Evolutionary conservation across 2,888 invertebrate genomes (phyloP), one percentile per base, ranked within the genome.

Genomic region (Gari tellinella): DNA sequence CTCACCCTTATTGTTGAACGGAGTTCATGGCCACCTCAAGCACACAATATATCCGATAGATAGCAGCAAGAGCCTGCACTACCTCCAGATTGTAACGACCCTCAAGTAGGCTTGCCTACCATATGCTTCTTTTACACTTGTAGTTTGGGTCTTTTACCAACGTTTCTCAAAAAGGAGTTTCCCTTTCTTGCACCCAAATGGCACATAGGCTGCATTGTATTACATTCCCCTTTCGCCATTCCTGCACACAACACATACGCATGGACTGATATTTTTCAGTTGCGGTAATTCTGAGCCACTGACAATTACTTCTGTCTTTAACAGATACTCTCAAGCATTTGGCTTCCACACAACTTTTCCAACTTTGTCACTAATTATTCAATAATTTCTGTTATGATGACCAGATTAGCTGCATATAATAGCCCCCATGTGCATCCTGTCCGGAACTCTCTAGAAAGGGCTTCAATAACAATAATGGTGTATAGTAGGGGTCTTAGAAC

Each of bases 1-100:
- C 19, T 49, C 19, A 49, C 49, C 49, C 2, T 49, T 49, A 49
- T 49, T 10, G 49, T 21, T 49, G 49, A 49, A 49, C 21, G 8
- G 21, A 49, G 49, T 49, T 49, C 49, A 49, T 7, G 19, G 49
- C 49, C 49, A 49, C 49, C 21, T 19, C 49, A 21, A 49, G 49
- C 23, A 49, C 49, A 14, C 49, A 49, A 23, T 21, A 49, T 49
- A 2, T 49, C 49, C 21, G 5, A 12, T 21, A 49, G 15, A 21
- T 49, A 43, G 43, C 43, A 43, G 43, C 4, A 43, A 15, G 43
- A 43, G 43, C 14, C 43, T 43, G n/a, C n/a, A 43, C 43, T 43
- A 43, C 43, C 43, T 43, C 5, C 43, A 43, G 43, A 43, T 3
- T 43, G 43, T 4, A 17, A 17, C 43, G 19, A 15, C 15, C 19